Percentiles rank a stretch among this genome's conserved stretches.
Evolutionary conservation across 2,113 vertebrate genomes (phyloP).

Genomic region (Actinemys pallida): DNA sequence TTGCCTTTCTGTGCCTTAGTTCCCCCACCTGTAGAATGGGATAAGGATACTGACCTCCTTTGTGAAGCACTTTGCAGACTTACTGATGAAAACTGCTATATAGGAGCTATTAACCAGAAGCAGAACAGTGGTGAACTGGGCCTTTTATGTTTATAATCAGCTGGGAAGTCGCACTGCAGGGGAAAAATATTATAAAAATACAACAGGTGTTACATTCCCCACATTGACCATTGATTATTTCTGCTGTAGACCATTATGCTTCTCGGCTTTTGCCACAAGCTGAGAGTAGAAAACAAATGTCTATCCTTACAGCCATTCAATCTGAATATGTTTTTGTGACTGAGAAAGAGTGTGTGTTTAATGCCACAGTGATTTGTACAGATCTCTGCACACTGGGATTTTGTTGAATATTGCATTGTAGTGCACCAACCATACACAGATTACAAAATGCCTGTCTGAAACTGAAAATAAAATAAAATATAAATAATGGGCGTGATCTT

Average conservation of each 20-base stretch:
- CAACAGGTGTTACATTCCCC: not conserved
- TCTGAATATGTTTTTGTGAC: not conserved
- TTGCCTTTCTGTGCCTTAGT: not conserved
- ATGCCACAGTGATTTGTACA: not conserved
- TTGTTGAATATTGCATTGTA: not conserved
- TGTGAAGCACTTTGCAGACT: not conserved
- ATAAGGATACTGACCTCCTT: not conserved
- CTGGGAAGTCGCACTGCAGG: not conserved
- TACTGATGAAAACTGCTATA: not conserved
- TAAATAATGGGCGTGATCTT: not conserved
- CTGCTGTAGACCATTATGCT: not conserved
- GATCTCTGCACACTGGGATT: not conserved
- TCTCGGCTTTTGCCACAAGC: not conserved
- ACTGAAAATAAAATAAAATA: slow-evolving; percentile 5
- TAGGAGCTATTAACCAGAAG: not conserved
- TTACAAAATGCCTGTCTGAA: slow-evolving; percentile 45
- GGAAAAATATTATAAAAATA: no score
- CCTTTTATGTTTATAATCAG: not conserved
- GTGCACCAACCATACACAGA: not conserved
- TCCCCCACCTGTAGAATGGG: not conserved
- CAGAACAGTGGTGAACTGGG: not conserved
- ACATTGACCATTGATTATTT: not conserved
- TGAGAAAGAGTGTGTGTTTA: not conserved
- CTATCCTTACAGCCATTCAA: not conserved
- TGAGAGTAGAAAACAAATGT: not conserved